Percentiles rank a stretch among this genome's conserved stretches.
phyloP scores from a whole-genome alignment of 1,140 invertebrate species.

The Oscheius sp. region DNA sequence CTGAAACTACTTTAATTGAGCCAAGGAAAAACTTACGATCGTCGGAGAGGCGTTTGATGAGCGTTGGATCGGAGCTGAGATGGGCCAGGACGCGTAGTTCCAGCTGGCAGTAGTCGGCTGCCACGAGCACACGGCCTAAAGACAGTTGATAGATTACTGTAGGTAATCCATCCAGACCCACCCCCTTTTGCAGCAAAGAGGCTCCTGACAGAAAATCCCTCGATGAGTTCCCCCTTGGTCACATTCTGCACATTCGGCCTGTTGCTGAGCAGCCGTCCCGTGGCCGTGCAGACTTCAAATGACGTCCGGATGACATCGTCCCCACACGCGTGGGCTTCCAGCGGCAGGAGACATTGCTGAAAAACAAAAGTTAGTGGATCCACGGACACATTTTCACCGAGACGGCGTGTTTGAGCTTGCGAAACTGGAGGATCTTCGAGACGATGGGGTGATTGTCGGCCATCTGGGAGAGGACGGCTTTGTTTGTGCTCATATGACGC shows the following conservation, averaged over 20 bases:
- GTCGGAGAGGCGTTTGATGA: slow-evolving; percentile 33
- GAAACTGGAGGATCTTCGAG: slow-evolving; percentile 8
- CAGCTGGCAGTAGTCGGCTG: slow-evolving; percentile 91
- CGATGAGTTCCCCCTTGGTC: slow-evolving; percentile 71
- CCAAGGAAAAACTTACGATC: not conserved
- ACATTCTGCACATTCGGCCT: slow-evolving; percentile 90
- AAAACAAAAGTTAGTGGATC: not conserved
- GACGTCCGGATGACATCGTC: slow-evolving; percentile 73
- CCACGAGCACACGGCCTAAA: slow-evolving; percentile 69
- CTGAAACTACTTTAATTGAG: not conserved
- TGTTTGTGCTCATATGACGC: slow-evolving; percentile 26
- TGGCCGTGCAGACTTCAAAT: slow-evolving; percentile 76
- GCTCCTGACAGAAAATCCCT: slow-evolving; percentile 12
- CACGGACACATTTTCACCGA: not conserved
- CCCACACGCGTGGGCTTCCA: not conserved
- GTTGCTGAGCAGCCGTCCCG: slow-evolving; percentile 83
- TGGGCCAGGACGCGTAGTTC: slow-evolving; percentile 89
- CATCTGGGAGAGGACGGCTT: slow-evolving; percentile 16
- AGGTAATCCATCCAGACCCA: slow-evolving; percentile 34
- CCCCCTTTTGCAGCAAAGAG: slow-evolving; percentile 60
- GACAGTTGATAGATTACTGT: not conserved
- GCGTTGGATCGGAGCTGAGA: slow-evolving; percentile 73
- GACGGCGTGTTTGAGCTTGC: slow-evolving; percentile 22
- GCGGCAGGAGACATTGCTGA: slow-evolving; percentile 23
- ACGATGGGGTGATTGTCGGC: slow-evolving; percentile 4